Base-by-base conservation (phyloP, 2,797 vertebrate species). In the Anguilla anguilla region DNA sequence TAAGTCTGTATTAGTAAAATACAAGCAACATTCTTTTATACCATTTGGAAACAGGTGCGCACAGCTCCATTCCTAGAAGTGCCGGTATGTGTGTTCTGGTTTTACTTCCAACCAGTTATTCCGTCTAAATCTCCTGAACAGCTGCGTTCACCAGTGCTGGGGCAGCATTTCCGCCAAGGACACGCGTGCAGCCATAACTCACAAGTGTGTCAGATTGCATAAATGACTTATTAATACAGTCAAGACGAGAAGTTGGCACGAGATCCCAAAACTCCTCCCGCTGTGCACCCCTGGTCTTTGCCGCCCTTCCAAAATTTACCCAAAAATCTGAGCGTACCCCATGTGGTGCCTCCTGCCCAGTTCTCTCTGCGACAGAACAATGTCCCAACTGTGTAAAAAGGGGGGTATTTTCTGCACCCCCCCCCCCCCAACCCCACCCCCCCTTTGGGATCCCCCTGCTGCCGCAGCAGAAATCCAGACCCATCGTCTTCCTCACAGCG, bases 391-490 rank as follows among this genome's bases (percentile, higher is more conserved):
- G 85, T 72, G 25, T 72, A 86, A 19, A 77, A 69, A 55, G 84
- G 64, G 67, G 67, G 6, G 15, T 43, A 28, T 17, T 77, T 51
- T 74, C 85, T 74, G 25, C 67, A 10, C 25, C 10, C 46, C 49
- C 10, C n/a, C 13, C 13, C 1, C 19, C 25, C 61, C 22, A 35
- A n/a, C n/a, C n/a, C n/a, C n/a, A n/a, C n/a, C n/a, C 15, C 25
- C 61, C 22, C 25, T 4, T 25, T 49, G n/a, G 64, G 25, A 86
- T n/a, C 39, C 13, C 35, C 19, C 5, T 61, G 6, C 25, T 2
- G 28, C 39, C 74, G 15, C 67, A 72, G 64, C 53, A 61, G 31
- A 61, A 85, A 64, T 64, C 57, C 84, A 85, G 55, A 43, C 59
- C 59, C 57, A 43, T 57, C 43, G 55, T 61, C 57, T 53, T 39